Base-by-base conservation (phyloP, 1,140 invertebrate genomes). In the Littorina saxatilis region DNA sequence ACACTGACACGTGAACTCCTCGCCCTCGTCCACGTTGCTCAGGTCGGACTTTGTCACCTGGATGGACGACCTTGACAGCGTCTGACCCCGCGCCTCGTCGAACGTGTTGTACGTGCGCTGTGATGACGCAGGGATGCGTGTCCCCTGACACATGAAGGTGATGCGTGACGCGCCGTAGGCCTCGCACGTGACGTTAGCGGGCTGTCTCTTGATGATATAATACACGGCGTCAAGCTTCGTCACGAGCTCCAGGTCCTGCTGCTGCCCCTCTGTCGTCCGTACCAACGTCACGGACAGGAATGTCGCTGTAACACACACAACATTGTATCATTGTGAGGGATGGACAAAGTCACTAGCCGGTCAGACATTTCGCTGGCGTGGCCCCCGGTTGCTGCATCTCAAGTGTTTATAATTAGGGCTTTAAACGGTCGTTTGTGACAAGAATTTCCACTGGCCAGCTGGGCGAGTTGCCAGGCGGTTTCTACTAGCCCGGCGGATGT, bases 1-100 rank as follows among this genome's bases (percentile, higher is more conserved):
- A 32, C 82, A 83, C 73, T 83, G 40, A 27, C 82, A 83, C 82
- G 52, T 66, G 73, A 68, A 83, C 7, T 63, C 27, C 35, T 47
- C 82, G 68, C 2, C 37, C 15, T 27, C 40, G 32, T 73, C 40
- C 7, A 58, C 7, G 27, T 79, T 80, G 20, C 27, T 32, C 17
- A 83, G 15, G 37, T 80, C 73, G 35, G 77, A 50, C 20, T 70
- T n/a, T 0, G 72, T 66, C 17, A 83, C 78, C 37, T 80, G 39
- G 63, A 80, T 83, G 37, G 43, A 37, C 0, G 77, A 73, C 52
- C 73, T 40, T 9, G 72, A 73, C 23, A 80, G 58, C n/a, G 35
- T 66, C 55, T 63, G 2, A 7, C 79, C 58, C 9, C 55, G 39
- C 23, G 72, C 77, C 29, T 76, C 68, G 40, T 82, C 76, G 35